phyloP scores from a whole-genome alignment of 2,797 vertebrate species.

The Coracias cyanogaster region DNA sequence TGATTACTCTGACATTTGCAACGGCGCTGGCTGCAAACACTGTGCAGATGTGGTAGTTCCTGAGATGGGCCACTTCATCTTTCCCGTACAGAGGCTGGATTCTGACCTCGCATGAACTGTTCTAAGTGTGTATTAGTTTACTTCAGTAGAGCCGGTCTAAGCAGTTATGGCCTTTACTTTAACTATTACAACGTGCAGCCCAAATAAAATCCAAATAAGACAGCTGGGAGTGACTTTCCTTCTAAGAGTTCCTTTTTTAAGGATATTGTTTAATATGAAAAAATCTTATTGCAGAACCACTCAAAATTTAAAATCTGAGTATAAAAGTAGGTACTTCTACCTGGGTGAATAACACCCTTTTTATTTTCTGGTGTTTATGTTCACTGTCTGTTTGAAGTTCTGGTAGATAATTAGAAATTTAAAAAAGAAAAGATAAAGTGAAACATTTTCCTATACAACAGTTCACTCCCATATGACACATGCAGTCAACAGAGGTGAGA shows the following conservation, averaged over 20 bases:
- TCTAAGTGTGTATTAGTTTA: accelerated
- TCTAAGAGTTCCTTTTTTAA: neutral
- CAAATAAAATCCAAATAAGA: neutral
- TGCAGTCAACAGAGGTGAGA: neutral
- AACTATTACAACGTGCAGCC: neutral
- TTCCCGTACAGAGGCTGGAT: accelerated
- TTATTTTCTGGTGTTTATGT: neutral
- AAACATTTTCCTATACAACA: neutral
- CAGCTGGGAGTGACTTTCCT: neutral
- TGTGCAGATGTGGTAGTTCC: accelerated
- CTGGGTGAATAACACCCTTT: neutral
- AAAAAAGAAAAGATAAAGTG: neutral
- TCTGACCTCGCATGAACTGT: neutral
- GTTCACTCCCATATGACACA: accelerated
- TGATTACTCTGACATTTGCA: neutral
- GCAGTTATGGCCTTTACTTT: neutral
- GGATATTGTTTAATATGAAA: neutral
- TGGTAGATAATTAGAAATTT: neutral
- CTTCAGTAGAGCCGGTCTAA: neutral
- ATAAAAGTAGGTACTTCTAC: neutral
- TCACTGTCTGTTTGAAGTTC: neutral
- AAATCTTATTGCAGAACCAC: neutral
- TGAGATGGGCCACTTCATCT: neutral
- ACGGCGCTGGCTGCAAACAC: neutral
- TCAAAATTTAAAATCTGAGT: neutral